phyloP scores from a whole-genome alignment of 2,888 invertebrate species.

The Eilema sororculum region DNA sequence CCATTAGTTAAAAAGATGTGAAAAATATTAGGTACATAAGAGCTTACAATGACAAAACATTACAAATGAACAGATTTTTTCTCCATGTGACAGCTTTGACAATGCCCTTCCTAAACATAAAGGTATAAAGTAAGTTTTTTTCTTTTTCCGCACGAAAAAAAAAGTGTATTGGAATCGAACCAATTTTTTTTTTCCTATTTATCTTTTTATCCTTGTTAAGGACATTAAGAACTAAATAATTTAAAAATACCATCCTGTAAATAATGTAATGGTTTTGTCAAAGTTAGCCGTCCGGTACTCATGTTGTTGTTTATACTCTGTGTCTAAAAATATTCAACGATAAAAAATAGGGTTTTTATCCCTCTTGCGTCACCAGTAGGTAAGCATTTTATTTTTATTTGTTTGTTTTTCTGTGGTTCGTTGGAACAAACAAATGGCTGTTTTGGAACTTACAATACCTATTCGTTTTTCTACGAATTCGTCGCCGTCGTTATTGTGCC shows the following conservation, averaged over 20 bases:
- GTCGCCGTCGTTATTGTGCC: neutral
- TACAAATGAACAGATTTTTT: neutral
- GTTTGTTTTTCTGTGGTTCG: constrained; percentile 49
- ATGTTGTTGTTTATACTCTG: constrained; percentile 43
- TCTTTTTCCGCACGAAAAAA: too few species aligned
- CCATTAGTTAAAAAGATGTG: neutral
- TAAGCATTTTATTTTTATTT: constrained; percentile 47
- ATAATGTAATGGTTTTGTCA: neutral
- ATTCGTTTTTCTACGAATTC: constrained; percentile 29
- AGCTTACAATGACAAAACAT: neutral
- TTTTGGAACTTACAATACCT: constrained; percentile 24
- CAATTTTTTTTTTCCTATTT: too few species aligned
- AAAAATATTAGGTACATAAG: neutral
- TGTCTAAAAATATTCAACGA: constrained; percentile 32
- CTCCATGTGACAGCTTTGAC: too few species aligned
- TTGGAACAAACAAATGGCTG: constrained; percentile 27
- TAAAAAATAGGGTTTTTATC: constrained; percentile 44
- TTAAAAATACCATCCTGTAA: too few species aligned
- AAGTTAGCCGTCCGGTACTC: constrained; percentile 15
- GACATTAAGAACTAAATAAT: too few species aligned
- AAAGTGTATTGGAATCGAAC: too few species aligned
- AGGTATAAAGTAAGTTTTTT: too few species aligned
- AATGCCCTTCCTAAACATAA: too few species aligned
- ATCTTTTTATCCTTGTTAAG: too few species aligned
- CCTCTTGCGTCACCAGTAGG: constrained; percentile 39